Conservation (phyloP, 2,113 vertebrate species). For the Athene noctua region DNA sequence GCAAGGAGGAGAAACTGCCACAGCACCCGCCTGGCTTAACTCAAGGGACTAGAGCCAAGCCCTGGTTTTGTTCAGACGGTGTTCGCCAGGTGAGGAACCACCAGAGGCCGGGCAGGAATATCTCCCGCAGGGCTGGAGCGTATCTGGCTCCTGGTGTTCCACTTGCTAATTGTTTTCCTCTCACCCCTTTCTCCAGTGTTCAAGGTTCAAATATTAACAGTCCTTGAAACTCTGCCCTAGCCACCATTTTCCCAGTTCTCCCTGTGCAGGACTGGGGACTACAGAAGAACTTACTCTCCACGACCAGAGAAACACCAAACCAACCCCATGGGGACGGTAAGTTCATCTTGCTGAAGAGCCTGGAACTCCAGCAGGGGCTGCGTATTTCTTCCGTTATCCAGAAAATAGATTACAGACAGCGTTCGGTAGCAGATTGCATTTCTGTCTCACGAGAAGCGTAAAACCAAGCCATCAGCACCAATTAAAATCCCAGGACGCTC, state of each 20-base stretch:
- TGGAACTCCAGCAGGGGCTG: not conserved
- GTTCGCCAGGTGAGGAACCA: not conserved
- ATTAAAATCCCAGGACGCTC: not conserved
- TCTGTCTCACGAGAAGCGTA: not conserved
- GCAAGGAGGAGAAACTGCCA: not conserved
- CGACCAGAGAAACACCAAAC: not conserved
- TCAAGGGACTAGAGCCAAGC: not conserved
- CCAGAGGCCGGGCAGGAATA: not conserved
- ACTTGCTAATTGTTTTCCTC: not conserved
- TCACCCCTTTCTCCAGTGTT: not conserved
- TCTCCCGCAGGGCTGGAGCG: too few species aligned
- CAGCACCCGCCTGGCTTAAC: not conserved
- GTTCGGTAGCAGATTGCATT: not conserved
- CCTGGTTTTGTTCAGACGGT: rapidly evolving
- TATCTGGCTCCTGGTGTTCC: not conserved
- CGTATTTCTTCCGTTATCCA: not conserved
- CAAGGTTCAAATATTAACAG: not conserved
- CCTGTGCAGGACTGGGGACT: not conserved
- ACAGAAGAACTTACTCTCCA: not conserved
- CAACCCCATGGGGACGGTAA: not conserved
- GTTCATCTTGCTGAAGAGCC: not conserved
- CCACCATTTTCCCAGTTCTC: not conserved
- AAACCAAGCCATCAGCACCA: not conserved
- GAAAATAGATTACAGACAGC: not conserved
- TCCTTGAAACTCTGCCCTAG: not conserved